Conservation (phyloP, 2,888 invertebrate genomes). For the Lamellibrachia columna region DNA sequence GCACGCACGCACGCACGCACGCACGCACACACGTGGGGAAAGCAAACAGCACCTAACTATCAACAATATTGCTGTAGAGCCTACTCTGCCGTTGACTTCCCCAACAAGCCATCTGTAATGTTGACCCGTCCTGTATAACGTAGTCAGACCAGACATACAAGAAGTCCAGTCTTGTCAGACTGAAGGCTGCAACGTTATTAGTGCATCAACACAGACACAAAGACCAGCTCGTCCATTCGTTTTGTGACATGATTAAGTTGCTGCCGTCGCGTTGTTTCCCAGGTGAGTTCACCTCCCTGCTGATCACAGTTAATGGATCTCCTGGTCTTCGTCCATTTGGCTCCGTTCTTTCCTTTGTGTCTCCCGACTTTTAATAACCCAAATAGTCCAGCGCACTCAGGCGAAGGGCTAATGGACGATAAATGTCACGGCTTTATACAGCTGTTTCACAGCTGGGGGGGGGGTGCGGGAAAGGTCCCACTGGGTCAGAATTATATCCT, state of each 20-base stretch:
- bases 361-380: neutral
- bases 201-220: neutral
- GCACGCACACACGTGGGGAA: neutral
- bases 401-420: neutral
- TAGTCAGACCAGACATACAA: neutral
- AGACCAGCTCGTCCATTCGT: neutral
- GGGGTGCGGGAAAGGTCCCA: neutral
- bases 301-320: neutral
- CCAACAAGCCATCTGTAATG: neutral
- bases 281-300: neutral
- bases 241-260: neutral
- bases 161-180: neutral
- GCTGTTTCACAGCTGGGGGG: neutral
- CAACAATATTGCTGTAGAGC: neutral
- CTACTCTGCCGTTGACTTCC: neutral
- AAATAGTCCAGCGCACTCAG: neutral
- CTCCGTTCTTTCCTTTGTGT: neutral
- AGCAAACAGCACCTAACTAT: neutral
- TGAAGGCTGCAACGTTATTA: neutral
- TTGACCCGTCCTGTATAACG: neutral
- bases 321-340: neutral
- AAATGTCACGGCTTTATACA: neutral
- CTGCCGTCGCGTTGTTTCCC: neutral
- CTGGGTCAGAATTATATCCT: neutral
- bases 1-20: constrained; percentile 27